These are phyloP conservation scores for Diuraphis noxia DNA, from an alignment of 1,140 invertebrate species.

Conservation along the genomic window DNA sequence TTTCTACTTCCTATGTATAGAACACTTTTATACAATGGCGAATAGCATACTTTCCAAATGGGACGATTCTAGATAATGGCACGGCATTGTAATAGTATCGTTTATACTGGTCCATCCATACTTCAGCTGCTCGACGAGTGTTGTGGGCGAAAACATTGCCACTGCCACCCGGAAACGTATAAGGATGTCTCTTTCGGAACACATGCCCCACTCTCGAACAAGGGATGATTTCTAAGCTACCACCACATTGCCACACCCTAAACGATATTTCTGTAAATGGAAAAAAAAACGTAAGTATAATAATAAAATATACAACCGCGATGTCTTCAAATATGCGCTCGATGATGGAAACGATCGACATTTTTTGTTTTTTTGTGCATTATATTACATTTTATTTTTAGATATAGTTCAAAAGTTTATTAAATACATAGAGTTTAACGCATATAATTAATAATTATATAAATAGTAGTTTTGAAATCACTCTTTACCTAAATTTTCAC, in stretches of 20 bases:
- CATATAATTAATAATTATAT: neutral
- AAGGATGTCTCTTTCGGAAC: conserved; percentile 91
- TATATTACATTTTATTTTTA: neutral
- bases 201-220: conserved; percentile 91
- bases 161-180: conserved; percentile 91
- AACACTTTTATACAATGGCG: neutral
- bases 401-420: neutral
- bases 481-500: conserved; percentile 75
- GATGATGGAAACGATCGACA: neutral
- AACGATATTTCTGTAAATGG: conserved; percentile 69
- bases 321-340: neutral
- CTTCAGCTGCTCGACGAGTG: conserved; percentile 86
- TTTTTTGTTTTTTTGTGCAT: neutral
- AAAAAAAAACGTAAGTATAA: neutral
- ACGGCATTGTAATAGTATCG: conserved; percentile 87
- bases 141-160: conserved; percentile 89
- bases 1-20: neutral
- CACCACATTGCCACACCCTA: conserved; percentile 95
- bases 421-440: neutral
- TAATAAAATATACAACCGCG: too few relatives aligned
- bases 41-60: conserved; percentile 82
- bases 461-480: neutral
- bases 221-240: conserved; percentile 90
- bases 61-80: conserved; percentile 81
- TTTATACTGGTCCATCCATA: conserved; percentile 96